These are phyloP conservation scores for Pyrocoelia pectoralis DNA, from an alignment of 2,888 invertebrate genomes.

Conservation along the genomic window DNA sequence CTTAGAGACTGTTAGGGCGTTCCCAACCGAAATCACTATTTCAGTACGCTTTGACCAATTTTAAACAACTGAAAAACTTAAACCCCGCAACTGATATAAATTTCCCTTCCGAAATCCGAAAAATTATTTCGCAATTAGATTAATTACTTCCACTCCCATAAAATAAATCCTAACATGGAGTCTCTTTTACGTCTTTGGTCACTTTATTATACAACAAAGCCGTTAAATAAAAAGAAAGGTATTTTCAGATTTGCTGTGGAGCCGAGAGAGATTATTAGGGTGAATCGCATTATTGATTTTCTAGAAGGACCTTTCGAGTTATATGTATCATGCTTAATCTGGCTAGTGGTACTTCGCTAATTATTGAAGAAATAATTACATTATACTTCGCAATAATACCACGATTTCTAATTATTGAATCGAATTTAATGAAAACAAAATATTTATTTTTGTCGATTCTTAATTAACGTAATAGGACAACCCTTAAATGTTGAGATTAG, in stretches of 20 bases:
- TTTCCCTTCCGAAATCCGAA: background rate
- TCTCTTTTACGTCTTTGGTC: slow-evolving; percentile 5
- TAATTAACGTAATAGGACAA: background rate
- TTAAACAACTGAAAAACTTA: background rate
- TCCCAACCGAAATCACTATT: background rate
- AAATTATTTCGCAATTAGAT: slow-evolving; percentile 1
- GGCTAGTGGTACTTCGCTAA: background rate
- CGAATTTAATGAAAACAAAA: background rate
- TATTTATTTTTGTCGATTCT: background rate
- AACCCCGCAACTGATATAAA: background rate
- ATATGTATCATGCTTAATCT: slow-evolving; percentile 1
- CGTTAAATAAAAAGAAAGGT: slow-evolving; percentile 8
- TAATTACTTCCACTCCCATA: slow-evolving; percentile 9
- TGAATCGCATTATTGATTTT: slow-evolving; percentile 7
- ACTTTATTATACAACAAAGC: slow-evolving; percentile 2
- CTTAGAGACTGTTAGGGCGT: background rate
- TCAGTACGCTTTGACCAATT: background rate
- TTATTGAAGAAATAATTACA: background rate
- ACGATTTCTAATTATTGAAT: background rate
- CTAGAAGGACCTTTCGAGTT: background rate
- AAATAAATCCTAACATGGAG: background rate
- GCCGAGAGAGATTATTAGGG: slow-evolving; percentile 6
- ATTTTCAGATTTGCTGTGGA: slow-evolving; percentile 7
- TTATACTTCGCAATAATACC: background rate
- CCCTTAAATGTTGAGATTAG: background rate